Percentiles rank a stretch among this genome's conserved stretches.
Evolutionary conservation across 2,888 invertebrate genomes (phyloP).

Genomic region (Gymnosoma rotundatum): DNA sequence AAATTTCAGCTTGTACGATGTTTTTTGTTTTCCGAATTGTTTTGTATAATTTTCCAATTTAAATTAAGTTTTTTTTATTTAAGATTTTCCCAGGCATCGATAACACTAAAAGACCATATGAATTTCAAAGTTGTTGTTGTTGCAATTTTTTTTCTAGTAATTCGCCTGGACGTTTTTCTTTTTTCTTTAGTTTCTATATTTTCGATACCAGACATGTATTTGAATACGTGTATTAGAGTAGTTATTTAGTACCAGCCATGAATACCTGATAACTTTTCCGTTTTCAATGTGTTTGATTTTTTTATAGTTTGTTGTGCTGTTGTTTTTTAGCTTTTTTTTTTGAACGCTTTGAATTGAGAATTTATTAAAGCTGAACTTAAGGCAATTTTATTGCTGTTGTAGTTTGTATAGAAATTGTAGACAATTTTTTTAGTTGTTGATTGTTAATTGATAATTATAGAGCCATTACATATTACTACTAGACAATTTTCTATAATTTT

Average conservation of each 20-base stretch:
- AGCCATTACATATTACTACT: slow-evolving; percentile 54
- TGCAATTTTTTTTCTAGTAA: slow-evolving; percentile 39
- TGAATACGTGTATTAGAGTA: slow-evolving; percentile 64
- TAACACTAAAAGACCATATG: slow-evolving; percentile 59
- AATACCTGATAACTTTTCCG: slow-evolving; percentile 64
- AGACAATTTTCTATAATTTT: slow-evolving; percentile 70
- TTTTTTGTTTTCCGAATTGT: slow-evolving; percentile 76
- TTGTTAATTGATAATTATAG: slow-evolving; percentile 80
- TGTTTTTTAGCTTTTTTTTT: slow-evolving; percentile 17
- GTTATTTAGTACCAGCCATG: slow-evolving; percentile 57
- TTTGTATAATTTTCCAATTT: slow-evolving; percentile 81
- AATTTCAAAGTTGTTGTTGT: slow-evolving; percentile 50
- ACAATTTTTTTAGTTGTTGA: slow-evolving; percentile 70
- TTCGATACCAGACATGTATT: slow-evolving; percentile 35
- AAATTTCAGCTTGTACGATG: slow-evolving; percentile 45
- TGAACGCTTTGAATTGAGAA: slow-evolving; percentile 42
- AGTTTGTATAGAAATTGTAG: slow-evolving; percentile 71
- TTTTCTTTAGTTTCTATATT: slow-evolving; percentile 18
- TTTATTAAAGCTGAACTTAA: slow-evolving; percentile 58
- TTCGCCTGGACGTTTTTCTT: slow-evolving; percentile 49
- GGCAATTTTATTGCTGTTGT: slow-evolving; percentile 67
- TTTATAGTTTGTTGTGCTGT: slow-evolving; percentile 16
- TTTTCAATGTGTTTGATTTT: slow-evolving; percentile 22
- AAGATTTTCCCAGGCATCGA: slow-evolving; percentile 79
- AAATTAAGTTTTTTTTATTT: slow-evolving; percentile 75